Base-by-base conservation (phyloP, 2,797 vertebrate species). In the Hippopotamyrus pictus region DNA sequence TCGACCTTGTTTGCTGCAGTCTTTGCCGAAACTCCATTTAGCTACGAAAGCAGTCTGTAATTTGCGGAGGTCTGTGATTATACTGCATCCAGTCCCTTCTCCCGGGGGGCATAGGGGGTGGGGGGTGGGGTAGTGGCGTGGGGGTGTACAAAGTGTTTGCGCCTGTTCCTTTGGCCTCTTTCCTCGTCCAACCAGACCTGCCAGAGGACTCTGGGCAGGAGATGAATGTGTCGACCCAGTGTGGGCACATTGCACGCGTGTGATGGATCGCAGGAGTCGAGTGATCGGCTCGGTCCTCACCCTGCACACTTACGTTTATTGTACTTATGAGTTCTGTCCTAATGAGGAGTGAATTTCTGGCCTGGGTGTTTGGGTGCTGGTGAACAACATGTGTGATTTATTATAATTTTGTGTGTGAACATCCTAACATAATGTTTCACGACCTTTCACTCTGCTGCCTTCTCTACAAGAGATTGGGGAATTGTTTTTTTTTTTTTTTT, bases 51-150 rank as follows among this genome's bases (percentile, higher is more conserved):
- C 89, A 93, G 92, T 93, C 95, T 96, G 95, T 96, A 95, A 96
- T 96, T 96, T 96, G 91, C 93, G 92, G 93, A 93, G 94, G 92
- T 92, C 93, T 95, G 94, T 95, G 94, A 95, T 95, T 93, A 90
- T 93, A 93, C 93, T 94, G 93, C 87, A 94, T 93, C 93, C 94
- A 91, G 92, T 93, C 91, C 93, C 91, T 89, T 92, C 95, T 93
- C 94, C 87, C 86, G 91, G 92, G 82, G 93, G 92, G 65, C 65
- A 69, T 86, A 1, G 57, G 17, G 53, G 53, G 29, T 33, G 25
- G 65, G 22, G 33, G 22, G 93, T 53, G 14, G 53, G 53, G 53
- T 12, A 9, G 92, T 88, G 54, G 54, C 6, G 5, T 17, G 73
- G 73, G 37, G 73, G 93, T 91, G 88, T 86, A 89, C 91, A 93